Percentiles rank a stretch among this genome's conserved stretches.
Evolutionary conservation across 2,888 invertebrate genomes (phyloP).

Genomic region (Macrosiphum euphorbiae): DNA sequence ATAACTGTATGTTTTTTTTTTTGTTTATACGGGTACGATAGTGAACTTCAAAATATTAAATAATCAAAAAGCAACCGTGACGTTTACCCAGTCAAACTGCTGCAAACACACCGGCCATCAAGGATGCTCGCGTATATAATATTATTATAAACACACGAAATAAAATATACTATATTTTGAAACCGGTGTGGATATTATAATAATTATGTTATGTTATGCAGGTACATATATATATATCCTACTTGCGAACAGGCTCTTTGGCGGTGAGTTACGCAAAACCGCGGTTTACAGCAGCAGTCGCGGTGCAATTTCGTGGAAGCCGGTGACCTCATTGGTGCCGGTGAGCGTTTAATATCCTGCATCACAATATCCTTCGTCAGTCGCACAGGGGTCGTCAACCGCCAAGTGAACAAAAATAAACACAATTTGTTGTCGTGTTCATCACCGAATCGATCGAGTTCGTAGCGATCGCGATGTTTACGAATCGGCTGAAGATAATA

Average conservation of each 20-base stretch:
- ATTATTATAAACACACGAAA: background rate
- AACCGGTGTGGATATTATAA: background rate
- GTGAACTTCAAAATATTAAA: background rate
- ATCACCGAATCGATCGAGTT: background rate
- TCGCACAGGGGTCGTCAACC: constrained; percentile 19
- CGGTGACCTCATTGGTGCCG: constrained; percentile 14
- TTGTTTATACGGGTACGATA: background rate
- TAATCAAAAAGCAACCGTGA: background rate
- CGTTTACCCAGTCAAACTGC: background rate
- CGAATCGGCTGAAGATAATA: background rate
- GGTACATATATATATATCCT: background rate
- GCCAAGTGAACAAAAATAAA: background rate
- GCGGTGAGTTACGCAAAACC: background rate
- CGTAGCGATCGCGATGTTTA: background rate
- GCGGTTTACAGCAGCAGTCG: background rate
- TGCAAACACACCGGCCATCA: background rate
- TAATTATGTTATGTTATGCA: background rate
- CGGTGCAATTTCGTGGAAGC: background rate
- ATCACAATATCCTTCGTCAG: background rate
- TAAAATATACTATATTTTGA: background rate
- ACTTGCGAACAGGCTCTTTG: background rate
- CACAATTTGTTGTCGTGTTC: background rate
- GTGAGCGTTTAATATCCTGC: background rate
- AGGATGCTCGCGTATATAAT: background rate
- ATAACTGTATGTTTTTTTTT: background rate